Evolutionary conservation across 2,888 invertebrate genomes (phyloP), one percentile per base, ranked within the genome.

Genomic region (Cataglyphis cursor): DNA sequence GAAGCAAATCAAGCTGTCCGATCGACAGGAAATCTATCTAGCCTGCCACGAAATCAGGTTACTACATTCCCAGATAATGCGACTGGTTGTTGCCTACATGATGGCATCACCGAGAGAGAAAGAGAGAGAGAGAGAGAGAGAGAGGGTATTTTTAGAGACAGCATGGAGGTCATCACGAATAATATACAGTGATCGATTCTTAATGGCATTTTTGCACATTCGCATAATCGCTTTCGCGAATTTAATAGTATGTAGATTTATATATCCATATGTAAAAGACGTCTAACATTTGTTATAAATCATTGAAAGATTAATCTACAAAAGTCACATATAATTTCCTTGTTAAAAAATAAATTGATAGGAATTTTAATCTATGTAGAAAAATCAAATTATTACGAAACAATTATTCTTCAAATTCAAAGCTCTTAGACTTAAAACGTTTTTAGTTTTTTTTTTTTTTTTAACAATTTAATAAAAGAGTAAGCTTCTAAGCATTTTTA

Each of bases 131-230:
- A 35, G 35, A 35, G 8, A 35, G 35, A 35, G 35, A 35, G 3
- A 38, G 9, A 38, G 38, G 21, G 21, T 31, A 78, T 78, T 64
- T 76, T 76, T 72, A 80, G 44, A 21, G 21, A 59, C 72, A 51
- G 15, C 15, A 65, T 35, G 38, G n/a, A 48, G 44, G 28, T 64
- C 31, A n/a, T n/a, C 18, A 18, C 41, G 44, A 66, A 59, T 78
- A 78, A 59, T 78, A 15, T 35, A 24, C 21, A 24, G 9, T 9
- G 18, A 54, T 65, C 41, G 21, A 76, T 51, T 24, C 31, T 76
- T 18, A 65, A 21, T 15, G 24, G n/a, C 18, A 51, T 51, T 51
- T 51, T 51, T 38, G 10, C 21, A 31, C 31, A 44, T 61, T 74
- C 21, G 24, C 21, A 72, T 51, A 51, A 51, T 59, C 57, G n/a